Base-by-base conservation (phyloP, 1,140 invertebrate genomes). In the Anagrus nilaparvatae region DNA sequence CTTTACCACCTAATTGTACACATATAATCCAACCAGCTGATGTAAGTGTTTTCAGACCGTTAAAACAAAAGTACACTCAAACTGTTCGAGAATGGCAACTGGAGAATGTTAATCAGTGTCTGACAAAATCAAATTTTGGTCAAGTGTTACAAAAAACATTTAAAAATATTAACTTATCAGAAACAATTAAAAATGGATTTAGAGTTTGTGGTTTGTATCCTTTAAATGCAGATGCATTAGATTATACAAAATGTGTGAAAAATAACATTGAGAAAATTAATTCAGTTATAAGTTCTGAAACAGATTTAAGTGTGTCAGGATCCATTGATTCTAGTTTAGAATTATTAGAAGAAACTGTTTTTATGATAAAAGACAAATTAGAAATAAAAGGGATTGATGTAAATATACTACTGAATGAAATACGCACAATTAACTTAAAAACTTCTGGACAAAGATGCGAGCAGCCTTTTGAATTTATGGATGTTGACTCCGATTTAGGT, bases 21-120 rank as follows among this genome's bases (percentile, higher is more conserved):
- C 61, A 66, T 39, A 55, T 68, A 2, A 39, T 66, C 27, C 63
- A 68, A 40, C 59, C 62, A n/a, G 54, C 62, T 18, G 59, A 67
- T 48, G 60, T 68, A 5, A 51, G 50, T 19, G 52, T 63, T 3
- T 70, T 65, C 36, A 46, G 48, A 42, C 50, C 52, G 23, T 17
- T 63, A 16, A 62, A 64, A 53, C 29, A 24, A 8, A 18, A 53
- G 28, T 66, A 60, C 58, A 60, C 52, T 42, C 48, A 51, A 37
- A 44, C 36, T 14, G 47, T 55, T 14, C 19, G 44, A 45, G 46
- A 45, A 12, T 49, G 35, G 41, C 18, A 23, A 27, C 14, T 37
- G 29, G 34, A 37, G 9, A 45, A 54, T 30, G 23, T n/a, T 19
- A 14, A 12, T 3, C 3, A 20, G 9, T 5, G 10, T 12, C 19